Conservation (phyloP, 35 echinoderm and acorn worm species). For the Holothuria glaberrima region DNA sequence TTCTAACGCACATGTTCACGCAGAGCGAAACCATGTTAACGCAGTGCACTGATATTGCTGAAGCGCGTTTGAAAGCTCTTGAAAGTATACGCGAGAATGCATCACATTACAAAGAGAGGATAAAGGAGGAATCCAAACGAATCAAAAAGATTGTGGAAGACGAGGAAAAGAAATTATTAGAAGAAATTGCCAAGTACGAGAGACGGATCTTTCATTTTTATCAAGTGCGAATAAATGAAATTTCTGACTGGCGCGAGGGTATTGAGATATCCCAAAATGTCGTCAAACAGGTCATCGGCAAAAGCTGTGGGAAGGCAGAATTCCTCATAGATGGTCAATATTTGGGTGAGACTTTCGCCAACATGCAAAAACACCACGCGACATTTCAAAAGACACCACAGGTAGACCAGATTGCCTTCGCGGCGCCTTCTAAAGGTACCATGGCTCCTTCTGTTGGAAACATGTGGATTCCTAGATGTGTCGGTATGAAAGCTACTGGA, state of each 20-base stretch:
- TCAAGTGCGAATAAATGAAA: conserved; percentile 46
- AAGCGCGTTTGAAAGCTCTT: not conserved
- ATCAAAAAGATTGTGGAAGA: not conserved
- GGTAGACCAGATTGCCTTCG: conserved; percentile 36
- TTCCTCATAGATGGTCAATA: conserved; percentile 30
- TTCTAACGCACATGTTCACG: not conserved
- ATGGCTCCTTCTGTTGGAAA: not conserved
- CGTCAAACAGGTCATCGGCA: conserved; percentile 16
- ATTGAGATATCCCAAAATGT: conserved; percentile 34
- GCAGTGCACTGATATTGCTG: conserved; percentile 8
- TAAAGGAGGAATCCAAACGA: conserved; percentile 5
- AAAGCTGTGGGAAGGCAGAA: conserved; percentile 40
- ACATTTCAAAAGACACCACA: not conserved
- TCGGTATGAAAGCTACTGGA: conserved; percentile 24
- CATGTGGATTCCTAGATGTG: conserved; percentile 31
- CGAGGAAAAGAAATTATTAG: conserved; percentile 5
- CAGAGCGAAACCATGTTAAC: conserved; percentile 43
- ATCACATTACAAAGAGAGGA: not conserved
- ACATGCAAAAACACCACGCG: conserved; percentile 37
- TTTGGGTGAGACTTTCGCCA: conserved; percentile 35
- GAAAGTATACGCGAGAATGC: conserved; percentile 7
- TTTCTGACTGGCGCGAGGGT: conserved; percentile 18
- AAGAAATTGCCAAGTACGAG: conserved; percentile 26
- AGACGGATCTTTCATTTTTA: conserved; percentile 30
- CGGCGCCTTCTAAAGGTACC: not conserved